Percentiles rank a stretch among this genome's conserved stretches.
These are phyloP conservation scores for human (Homo sapiens) DNA, from an alignment of 2,113 vertebrate species.

Conservation along the genomic window DNA sequence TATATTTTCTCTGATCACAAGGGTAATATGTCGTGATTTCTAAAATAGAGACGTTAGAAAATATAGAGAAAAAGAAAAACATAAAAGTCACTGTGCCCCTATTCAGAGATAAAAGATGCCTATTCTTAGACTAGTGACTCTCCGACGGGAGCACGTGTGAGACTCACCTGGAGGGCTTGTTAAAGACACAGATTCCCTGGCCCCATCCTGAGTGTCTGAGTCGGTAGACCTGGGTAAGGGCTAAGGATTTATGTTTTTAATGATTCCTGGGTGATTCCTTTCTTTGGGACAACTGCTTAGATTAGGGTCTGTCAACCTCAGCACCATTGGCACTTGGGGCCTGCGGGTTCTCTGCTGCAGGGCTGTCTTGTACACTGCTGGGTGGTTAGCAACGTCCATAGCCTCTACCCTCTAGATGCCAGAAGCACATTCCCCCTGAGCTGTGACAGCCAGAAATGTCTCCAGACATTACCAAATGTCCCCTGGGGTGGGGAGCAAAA, in stretches of 20 bases:
- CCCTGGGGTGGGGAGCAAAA: neutral
- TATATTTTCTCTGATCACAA: neutral
- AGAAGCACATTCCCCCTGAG: neutral
- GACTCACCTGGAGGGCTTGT: neutral
- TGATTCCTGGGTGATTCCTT: neutral
- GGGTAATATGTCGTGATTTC: neutral
- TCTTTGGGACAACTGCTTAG: neutral
- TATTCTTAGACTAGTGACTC: neutral
- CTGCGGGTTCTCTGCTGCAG: fast-evolving
- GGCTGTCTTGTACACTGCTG: fast-evolving
- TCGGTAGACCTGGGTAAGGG: neutral
- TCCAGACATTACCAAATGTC: neutral
- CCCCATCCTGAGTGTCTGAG: neutral
- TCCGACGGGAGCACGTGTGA: fast-evolving
- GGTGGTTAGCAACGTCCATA: neutral
- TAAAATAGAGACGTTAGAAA: neutral
- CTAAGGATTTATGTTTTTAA: neutral
- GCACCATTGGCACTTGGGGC: fast-evolving
- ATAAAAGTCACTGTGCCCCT: neutral
- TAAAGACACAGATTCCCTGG: neutral
- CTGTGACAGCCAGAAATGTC: neutral
- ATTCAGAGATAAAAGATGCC: neutral
- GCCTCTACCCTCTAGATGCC: neutral
- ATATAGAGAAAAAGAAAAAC: neutral
- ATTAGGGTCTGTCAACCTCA: fast-evolving